Evolutionary conservation across 2,113 vertebrate genomes (phyloP), one percentile per base, ranked within the genome.

Genomic region (Pelobates fuscus): DNA sequence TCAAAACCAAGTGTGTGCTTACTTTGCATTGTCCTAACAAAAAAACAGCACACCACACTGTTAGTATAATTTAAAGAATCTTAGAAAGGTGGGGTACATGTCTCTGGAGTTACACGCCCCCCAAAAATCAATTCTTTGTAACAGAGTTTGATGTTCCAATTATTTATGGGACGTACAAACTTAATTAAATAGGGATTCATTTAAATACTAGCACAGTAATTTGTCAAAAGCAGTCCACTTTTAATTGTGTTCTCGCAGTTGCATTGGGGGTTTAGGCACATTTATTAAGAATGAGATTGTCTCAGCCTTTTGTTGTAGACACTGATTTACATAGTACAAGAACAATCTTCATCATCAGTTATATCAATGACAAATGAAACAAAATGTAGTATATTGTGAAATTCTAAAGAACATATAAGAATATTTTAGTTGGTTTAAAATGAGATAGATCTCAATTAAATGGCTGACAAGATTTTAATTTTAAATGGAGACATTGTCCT

Each of bases 141-240:
- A 8, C 58, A 62, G 25, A 7, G 27, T 2, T 37, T 71, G 43
- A 63, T 30, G 60, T 25, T 18, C 41, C 70, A 71, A 71, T 71
- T 71, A 71, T 52, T 71, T 63, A 70, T 59, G 57, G 68, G 68
- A 24, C 55, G 17, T 37, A 70, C 32, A 18, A 20, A 20, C 41
- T 26, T 71, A 71, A 71, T 71, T 71, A 63, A 71, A 71, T 62
- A 62, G 70, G 59, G 70, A 71, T 52, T 71, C 60, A 43, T 61
- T 71, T 46, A 49, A 71, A 71, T 61, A 29, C n/a, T 32, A 52
- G 25, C 46, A 71, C 29, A 41, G 43, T 62, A 49, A 71, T 71
- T 71, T 71, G 43, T 71, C 70, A 71, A 63, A 70, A 63, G 25
- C 58, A 49, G 44, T 71, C 26, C 43, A 62, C n/a, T 44, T 62